phyloP scores from a whole-genome alignment of 2,797 vertebrate species.

The Falco peregrinus region DNA sequence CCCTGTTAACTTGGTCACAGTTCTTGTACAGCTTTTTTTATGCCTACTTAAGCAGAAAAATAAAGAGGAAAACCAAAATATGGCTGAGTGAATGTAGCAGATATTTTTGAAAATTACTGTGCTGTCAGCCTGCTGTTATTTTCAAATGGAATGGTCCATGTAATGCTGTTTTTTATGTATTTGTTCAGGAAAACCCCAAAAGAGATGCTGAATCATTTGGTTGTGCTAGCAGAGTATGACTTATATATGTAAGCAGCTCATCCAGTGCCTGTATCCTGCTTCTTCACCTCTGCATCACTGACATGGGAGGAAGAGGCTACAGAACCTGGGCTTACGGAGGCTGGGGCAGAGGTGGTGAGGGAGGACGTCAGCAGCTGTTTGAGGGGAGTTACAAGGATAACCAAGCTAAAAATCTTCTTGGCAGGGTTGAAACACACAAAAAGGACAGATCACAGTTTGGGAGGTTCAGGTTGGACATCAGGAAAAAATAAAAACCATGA shows the following conservation, averaged over 20 bases:
- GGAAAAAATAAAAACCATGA: not conserved
- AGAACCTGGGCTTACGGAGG: not conserved
- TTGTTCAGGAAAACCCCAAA: not conserved
- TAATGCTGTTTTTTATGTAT: not conserved
- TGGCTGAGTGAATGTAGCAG: not conserved
- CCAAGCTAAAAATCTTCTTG: not conserved
- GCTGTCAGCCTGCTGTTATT: not conserved
- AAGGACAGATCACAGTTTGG: not conserved
- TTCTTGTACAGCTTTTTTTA: slow-evolving; percentile 1
- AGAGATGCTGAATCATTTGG: not conserved
- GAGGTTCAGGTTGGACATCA: not conserved
- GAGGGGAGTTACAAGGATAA: not conserved
- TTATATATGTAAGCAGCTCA: not conserved
- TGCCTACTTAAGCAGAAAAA: not conserved
- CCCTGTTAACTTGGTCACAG: not conserved
- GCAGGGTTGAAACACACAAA: not conserved
- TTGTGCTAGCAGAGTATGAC: not conserved
- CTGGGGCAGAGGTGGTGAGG: not conserved
- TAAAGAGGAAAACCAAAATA: not conserved
- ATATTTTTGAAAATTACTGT: not conserved
- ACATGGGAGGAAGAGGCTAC: not conserved
- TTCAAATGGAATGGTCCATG: not conserved
- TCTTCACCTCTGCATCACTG: not conserved
- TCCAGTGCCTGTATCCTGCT: not conserved
- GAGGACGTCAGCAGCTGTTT: not conserved